phyloP scores from a whole-genome alignment of 2,113 vertebrate genomes.

The Nerophis ophidion region DNA sequence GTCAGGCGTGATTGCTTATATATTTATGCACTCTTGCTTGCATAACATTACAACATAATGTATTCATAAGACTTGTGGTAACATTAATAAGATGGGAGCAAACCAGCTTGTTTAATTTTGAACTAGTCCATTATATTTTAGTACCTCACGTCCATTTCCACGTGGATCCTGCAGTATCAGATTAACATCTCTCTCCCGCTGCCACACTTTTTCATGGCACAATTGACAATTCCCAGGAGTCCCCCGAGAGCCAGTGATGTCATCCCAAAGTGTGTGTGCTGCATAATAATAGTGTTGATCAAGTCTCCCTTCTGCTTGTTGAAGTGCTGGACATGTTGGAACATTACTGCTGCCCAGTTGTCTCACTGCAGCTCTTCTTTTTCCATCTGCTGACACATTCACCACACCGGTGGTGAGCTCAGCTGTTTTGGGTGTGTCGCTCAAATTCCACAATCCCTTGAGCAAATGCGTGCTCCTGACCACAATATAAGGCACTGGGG shows the following conservation, averaged over 20 bases:
- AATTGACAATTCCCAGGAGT: neutral
- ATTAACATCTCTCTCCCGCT: conserved; percentile 30
- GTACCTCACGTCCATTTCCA: too few species aligned
- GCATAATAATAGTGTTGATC: neutral
- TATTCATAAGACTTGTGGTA: too few species aligned
- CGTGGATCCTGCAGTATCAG: conserved; percentile 29
- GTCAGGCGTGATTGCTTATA: too few species aligned
- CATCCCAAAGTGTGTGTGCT: conserved; percentile 5
- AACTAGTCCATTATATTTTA: neutral
- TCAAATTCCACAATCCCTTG: conserved; percentile 2
- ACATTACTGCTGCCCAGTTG: too few species aligned
- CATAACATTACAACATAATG: too few species aligned
- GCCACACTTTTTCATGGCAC: neutral
- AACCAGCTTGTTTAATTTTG: neutral
- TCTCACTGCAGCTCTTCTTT: neutral
- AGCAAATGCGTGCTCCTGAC: neutral
- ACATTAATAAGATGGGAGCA: neutral
- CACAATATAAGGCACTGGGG: conserved; percentile 4
- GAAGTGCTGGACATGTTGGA: too few species aligned
- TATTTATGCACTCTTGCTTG: too few species aligned
- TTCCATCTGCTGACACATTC: neutral
- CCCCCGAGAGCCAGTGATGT: conserved; percentile 43
- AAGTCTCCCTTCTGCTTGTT: too few species aligned
- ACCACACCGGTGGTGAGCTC: neutral
- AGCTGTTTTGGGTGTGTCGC: conserved; percentile 8